A percentile compares a stretch with the other conserved stretches of the same genome.
phyloP scores from a whole-genome alignment of 2,888 invertebrate species.

The Gandaritis pyraliata region DNA sequence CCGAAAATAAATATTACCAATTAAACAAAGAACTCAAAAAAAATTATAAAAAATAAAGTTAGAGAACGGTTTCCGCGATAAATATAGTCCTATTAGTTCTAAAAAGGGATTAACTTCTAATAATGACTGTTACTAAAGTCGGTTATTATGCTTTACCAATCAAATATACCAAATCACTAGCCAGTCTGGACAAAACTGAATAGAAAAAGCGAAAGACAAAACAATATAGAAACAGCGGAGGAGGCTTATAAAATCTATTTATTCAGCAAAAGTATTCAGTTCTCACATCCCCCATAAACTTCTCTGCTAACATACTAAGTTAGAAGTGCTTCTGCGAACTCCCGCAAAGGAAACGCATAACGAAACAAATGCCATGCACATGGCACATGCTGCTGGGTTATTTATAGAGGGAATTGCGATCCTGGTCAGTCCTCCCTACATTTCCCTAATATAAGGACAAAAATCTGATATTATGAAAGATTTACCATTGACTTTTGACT shows the following conservation, averaged over 20 bases:
- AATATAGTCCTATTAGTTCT: no score
- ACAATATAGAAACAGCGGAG: no score
- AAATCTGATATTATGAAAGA: neutral
- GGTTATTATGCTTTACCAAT: no score
- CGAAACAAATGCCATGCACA: slow-evolving; percentile 62
- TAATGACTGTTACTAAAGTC: no score
- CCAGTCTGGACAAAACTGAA: no score
- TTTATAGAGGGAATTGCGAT: slow-evolving; percentile 50
- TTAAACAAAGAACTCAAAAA: no score
- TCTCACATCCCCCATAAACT: slow-evolving; percentile 31
- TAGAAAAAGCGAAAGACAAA: no score
- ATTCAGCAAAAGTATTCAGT: slow-evolving; percentile 29
- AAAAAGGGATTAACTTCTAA: no score
- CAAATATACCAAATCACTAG: no score
- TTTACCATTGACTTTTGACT: no score
- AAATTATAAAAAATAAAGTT: no score
- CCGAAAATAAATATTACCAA: neutral
- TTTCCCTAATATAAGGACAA: neutral
- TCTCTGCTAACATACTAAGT: slow-evolving; percentile 36
- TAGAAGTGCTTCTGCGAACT: slow-evolving; percentile 59
- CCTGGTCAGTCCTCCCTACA: slow-evolving; percentile 27
- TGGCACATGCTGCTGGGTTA: slow-evolving; percentile 57
- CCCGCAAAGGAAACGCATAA: slow-evolving; percentile 63
- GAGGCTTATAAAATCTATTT: neutral
- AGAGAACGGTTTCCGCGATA: no score